Conservation (phyloP, 2,113 vertebrate genomes). For the Scophthalmus maximus region DNA sequence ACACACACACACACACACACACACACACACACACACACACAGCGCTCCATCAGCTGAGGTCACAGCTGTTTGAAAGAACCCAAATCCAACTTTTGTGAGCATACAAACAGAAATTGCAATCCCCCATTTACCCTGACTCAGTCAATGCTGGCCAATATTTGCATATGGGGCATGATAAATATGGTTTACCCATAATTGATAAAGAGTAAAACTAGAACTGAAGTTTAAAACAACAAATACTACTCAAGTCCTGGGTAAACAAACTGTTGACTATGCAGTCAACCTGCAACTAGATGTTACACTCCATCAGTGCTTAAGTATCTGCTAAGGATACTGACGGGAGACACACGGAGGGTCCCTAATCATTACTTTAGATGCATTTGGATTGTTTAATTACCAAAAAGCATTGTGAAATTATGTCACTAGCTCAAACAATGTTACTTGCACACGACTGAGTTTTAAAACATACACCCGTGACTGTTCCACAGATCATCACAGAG, state of each 20-base stretch:
- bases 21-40: neutral
- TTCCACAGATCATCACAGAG: slow-evolving; percentile 7
- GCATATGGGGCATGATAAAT: slow-evolving; percentile 8
- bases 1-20: neutral
- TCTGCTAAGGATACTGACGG: neutral
- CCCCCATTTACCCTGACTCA: slow-evolving; percentile 34
- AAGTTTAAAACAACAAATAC: neutral
- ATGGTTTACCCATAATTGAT: neutral
- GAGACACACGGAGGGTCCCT: neutral
- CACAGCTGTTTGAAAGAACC: slow-evolving; percentile 60
- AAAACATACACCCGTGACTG: neutral
- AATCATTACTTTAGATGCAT: too few relatives aligned
- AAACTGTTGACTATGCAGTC: too few relatives aligned
- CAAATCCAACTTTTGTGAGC: slow-evolving; percentile 38
- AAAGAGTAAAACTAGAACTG: neutral
- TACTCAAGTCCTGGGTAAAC: neutral
- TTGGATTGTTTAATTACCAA: neutral
- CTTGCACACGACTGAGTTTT: neutral
- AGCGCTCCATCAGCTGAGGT: slow-evolving; percentile 23
- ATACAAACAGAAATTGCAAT: slow-evolving; percentile 42
- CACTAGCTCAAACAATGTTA: neutral
- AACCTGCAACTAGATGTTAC: too few relatives aligned
- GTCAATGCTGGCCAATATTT: slow-evolving; percentile 19
- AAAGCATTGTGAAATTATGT: neutral
- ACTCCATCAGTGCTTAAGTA: neutral